Percentiles rank a stretch among this genome's conserved stretches.
phyloP scores from a whole-genome alignment of 2,797 vertebrate genomes.

The Ceyx erithaca region DNA sequence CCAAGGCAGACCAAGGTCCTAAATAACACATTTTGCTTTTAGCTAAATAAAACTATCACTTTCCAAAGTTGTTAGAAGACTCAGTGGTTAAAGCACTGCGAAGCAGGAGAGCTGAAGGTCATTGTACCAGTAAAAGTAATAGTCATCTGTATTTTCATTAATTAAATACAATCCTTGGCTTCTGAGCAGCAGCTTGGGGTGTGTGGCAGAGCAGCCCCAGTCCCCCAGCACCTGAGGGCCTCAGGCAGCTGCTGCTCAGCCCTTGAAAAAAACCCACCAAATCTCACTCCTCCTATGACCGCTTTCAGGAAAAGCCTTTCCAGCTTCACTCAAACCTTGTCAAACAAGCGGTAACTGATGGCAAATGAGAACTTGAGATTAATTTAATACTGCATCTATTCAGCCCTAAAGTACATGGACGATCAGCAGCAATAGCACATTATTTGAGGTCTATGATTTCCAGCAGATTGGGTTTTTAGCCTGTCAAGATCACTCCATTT shows the following conservation, averaged over 20 bases:
- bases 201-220: neutral
- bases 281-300: fast-evolving
- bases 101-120: neutral
- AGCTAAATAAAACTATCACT: neutral
- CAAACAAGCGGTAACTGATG: neutral
- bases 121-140: neutral
- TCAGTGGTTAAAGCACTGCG: neutral
- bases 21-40: neutral
- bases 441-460: conserved; percentile 46
- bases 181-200: fast-evolving
- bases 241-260: neutral
- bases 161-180: neutral
- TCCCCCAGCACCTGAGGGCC: fast-evolving
- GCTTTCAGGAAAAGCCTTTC: conserved; percentile 8
- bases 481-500: neutral
- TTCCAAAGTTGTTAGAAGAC: no score
- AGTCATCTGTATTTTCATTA: neutral
- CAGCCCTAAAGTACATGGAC: neutral
- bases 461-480: conserved; percentile 46
- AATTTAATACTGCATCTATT: conserved; percentile 24
- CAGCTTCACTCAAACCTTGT: neutral
- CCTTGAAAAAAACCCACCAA: neutral
- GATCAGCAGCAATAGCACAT: conserved; percentile 15
- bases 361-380: neutral
- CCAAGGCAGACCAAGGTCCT: neutral